Percentiles rank a stretch among this genome's conserved stretches.
Conservation (phyloP, 2,797 vertebrate species). For the Tinamus major region DNA sequence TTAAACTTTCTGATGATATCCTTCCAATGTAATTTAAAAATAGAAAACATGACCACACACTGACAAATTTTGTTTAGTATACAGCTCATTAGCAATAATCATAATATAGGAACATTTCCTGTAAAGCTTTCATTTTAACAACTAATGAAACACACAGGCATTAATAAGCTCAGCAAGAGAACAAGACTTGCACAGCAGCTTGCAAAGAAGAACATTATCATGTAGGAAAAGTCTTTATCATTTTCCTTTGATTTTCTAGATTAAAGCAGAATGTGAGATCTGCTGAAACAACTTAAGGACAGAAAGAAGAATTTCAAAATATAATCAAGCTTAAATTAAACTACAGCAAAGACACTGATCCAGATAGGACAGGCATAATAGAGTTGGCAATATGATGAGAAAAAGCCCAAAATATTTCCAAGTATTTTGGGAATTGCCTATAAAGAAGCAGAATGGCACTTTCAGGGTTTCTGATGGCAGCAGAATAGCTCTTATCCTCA, state of each 20-base stretch:
- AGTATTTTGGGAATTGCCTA: not conserved
- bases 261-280: not conserved
- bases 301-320: constrained; percentile 13
- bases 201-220: not conserved
- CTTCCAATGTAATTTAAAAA: not conserved
- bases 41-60: not conserved
- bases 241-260: not conserved
- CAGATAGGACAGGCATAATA: not conserved
- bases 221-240: not conserved
- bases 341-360: not conserved
- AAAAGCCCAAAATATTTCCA: not conserved
- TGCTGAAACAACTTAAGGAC: constrained; percentile 4
- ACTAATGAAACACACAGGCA: not conserved
- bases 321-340: not conserved
- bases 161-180: not conserved
- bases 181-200: not conserved
- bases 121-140: not conserved
- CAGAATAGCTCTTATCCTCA: not conserved
- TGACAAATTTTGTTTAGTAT: not conserved
- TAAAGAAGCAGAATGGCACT: not conserved
- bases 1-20: not conserved
- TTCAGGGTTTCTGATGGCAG: not conserved
- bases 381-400: not conserved
- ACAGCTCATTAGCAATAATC: not conserved
- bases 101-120: not conserved